Evolutionary conservation across 2,888 invertebrate genomes (phyloP), one percentile per base, ranked within the genome.

Genomic region (Erynnis tages): DNA sequence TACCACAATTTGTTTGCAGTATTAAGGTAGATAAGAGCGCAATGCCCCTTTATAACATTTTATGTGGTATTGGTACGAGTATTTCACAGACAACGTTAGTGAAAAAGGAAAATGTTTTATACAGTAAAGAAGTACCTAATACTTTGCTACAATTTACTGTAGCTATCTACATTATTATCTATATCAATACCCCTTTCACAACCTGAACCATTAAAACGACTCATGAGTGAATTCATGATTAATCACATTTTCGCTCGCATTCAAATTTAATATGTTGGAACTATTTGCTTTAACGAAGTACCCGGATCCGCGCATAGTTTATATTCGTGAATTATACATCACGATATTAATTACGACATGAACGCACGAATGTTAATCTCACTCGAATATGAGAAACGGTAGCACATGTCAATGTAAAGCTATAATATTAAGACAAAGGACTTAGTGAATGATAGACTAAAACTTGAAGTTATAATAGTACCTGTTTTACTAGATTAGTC

Each of bases 281-380:
- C 30, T 30, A 34, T 21, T 38, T 48, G 8, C 29, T 30, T 38
- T 30, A 38, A 30, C 30, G 29, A 48, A 30, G 38, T 19, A 48
- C 29, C 29, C 19, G 21, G 47, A 47, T 30, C n/a, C 19, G 37
- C 11, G 17, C 8, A 21, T 17, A 37, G 25, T 47, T 47, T 47
- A 37, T 37, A 47, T 37, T 37, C 27, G 16, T 27, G 29, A 16
- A 47, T 47, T 48, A 48, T 30, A 47, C 47, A 23, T 21, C 21
- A 38, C 38, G n/a, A 48, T 48, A 48, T 48, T 48, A 48, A 48
- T 48, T 48, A 48, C 23, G 38, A 48, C 38, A 32, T 30, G 30
- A 48, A 30, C 47, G 30, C 19, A 30, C 38, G 47, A 48, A 48
- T 48, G 40, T 38, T 48, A 48, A 48, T 48, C 43, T 10, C 48